Evolutionary conservation across 92 coral and sea anemone genomes (phyloP), one percentile per base, ranked within the genome.

Genomic region (Anthopleura xanthogrammica): DNA sequence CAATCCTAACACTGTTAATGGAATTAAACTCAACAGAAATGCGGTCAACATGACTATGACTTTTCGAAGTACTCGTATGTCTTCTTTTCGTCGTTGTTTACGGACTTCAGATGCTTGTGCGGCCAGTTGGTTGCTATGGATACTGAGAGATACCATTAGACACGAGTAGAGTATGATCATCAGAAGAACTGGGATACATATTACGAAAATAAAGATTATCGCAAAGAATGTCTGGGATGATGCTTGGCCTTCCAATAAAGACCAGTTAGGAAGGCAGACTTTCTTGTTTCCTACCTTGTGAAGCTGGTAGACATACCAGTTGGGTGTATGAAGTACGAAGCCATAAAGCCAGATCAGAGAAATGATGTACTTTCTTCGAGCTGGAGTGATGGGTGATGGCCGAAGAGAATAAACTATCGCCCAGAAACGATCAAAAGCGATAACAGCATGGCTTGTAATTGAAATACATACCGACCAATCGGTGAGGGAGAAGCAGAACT

Each of bases 351-450:
- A 88, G 20, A 80, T 79, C 56, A 84, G 66, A n/a, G 58, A 83
- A 54, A 88, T 58, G 73, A 84, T 82, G 71, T 64, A 79, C 23
- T 79, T 84, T 17, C 91, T 82, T n/a, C 50, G 43, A 14, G 77
- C 57, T 20, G 78, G 42, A 43, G 88, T 84, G 55, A 88, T 84
- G 17, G 83, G 88, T 46, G 83, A 76, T 23, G 68, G 80, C 16
- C 72, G 78, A 54, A 88, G 55, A 3, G 91, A 76, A 52, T 84
- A 81, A 20, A 88, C 91, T 14, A 88, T 79, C 52, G 88, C 86
- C 65, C 79, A 80, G 83, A 84, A 88, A 52, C 91, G 83, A 48
- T 88, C 91, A 56, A 85, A 39, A 12, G 91, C 91, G n/a, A 88
- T 85, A n/a, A 80, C 82, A 42, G 86, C 73, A 81, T 84, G 82